Percentiles rank a stretch among this genome's conserved stretches.
These are phyloP conservation scores for Heterodera filipjevi DNA, from an alignment of 2,888 invertebrate genomes.

Conservation along the genomic window DNA sequence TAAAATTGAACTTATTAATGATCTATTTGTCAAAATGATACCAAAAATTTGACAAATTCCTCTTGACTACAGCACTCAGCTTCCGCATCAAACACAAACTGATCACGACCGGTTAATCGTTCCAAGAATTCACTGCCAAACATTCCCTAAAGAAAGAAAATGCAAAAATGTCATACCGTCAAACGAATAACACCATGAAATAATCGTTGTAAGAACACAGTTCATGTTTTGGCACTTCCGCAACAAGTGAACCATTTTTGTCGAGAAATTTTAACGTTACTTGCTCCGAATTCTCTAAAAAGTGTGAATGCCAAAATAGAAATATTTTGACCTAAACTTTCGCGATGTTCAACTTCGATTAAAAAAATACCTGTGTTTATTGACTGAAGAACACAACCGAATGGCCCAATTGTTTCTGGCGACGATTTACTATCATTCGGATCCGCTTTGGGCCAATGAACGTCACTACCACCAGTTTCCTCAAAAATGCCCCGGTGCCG, in stretches of 20 bases:
- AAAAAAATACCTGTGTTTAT: too few relatives aligned
- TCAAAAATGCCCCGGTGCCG: slow-evolving; percentile 19
- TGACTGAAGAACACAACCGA: background rate
- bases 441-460: background rate
- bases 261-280: slow-evolving; percentile 19
- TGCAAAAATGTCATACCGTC: background rate
- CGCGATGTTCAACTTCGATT: too few relatives aligned
- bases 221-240: slow-evolving; percentile 43
- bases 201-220: slow-evolving; percentile 50
- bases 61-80: slow-evolving; percentile 43
- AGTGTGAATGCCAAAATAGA: too few relatives aligned
- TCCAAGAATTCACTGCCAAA: slow-evolving; percentile 52
- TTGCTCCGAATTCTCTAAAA: background rate
- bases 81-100: slow-evolving; percentile 45
- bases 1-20: background rate
- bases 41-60: slow-evolving; percentile 51
- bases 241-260: slow-evolving; percentile 40
- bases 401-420: background rate
- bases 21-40: background rate
- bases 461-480: background rate
- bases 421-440: too few relatives aligned
- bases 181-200: slow-evolving; percentile 41
- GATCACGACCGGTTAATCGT: slow-evolving; percentile 43
- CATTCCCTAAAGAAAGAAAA: slow-evolving; percentile 49
- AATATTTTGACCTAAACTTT: too few relatives aligned